Percentiles rank a stretch among this genome's conserved stretches.
These are phyloP conservation scores for Cuculus canorus DNA, from an alignment of 2,797 vertebrate genomes.

Conservation along the genomic window DNA sequence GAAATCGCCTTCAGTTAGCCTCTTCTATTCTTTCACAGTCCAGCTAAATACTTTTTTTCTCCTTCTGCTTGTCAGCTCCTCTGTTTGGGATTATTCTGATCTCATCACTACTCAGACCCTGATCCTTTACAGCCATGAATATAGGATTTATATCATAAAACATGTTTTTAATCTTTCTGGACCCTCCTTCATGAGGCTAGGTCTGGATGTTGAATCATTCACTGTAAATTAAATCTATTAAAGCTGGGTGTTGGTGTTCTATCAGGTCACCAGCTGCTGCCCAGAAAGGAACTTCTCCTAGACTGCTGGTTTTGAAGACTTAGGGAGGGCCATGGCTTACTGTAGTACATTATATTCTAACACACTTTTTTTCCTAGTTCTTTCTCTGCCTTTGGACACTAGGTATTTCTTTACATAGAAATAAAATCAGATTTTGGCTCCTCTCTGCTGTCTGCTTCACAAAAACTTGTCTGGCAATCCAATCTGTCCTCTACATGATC, in stretches of 20 bases:
- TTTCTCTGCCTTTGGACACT: not conserved
- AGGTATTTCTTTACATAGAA: not conserved
- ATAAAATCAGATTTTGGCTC: not conserved
- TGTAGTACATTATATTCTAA: not conserved
- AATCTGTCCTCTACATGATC: not conserved
- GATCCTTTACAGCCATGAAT: not conserved
- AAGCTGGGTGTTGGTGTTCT: not conserved
- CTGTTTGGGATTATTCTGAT: not conserved
- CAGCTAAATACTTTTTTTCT: not conserved
- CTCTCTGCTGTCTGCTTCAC: not conserved
- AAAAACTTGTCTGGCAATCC: not conserved
- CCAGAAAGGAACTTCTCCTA: not conserved
- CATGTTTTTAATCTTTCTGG: not conserved
- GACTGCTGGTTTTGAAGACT: not conserved
- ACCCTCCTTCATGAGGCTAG: not conserved
- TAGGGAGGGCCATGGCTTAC: not conserved
- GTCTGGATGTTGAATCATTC: not conserved
- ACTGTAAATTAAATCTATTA: not conserved
- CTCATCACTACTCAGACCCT: not conserved
- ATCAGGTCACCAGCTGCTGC: not conserved
- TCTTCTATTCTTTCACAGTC: not conserved
- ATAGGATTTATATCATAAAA: not conserved
- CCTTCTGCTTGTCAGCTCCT: not conserved
- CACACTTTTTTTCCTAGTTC: accelerated
- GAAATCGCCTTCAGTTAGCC: not conserved